Percentiles rank a stretch among this genome's conserved stretches.
Conservation (phyloP, 1,140 invertebrate species). For the Ostrea edulis region DNA sequence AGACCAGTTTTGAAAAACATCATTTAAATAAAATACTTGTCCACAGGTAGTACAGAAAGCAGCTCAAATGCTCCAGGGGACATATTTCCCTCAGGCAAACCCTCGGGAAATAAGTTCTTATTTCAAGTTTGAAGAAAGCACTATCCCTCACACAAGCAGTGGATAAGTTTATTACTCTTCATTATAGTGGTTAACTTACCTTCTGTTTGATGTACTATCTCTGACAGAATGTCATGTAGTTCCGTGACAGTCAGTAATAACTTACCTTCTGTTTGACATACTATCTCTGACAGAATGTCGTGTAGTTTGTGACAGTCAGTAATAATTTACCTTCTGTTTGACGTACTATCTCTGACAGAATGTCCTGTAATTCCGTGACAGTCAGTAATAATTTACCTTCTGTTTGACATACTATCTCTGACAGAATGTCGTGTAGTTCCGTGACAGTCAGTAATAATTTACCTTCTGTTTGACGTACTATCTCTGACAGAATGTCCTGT, state of each 20-base stretch:
- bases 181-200: slow-evolving; percentile 45
- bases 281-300: slow-evolving; percentile 39
- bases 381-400: slow-evolving; percentile 57
- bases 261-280: slow-evolving; percentile 59
- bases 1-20: too few relatives aligned
- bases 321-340: slow-evolving; percentile 61
- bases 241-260: not conserved
- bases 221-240: not conserved
- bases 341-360: slow-evolving; percentile 44
- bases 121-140: too few relatives aligned
- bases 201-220: slow-evolving; percentile 56
- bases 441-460: slow-evolving; percentile 3
- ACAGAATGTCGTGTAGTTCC: not conserved
- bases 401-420: slow-evolving; percentile 53
- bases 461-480: slow-evolving; percentile 59
- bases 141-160: too few relatives aligned
- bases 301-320: not conserved
- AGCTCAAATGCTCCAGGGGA: too few relatives aligned
- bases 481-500: slow-evolving; percentile 7
- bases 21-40: too few relatives aligned
- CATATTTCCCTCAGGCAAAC: too few relatives aligned
- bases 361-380: not conserved
- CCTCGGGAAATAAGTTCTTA: too few relatives aligned
- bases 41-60: too few relatives aligned
- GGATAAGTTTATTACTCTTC: too few relatives aligned